These are phyloP conservation scores for Pangasius djambal DNA, from an alignment of 2,797 vertebrate species.

Conservation along the genomic window DNA sequence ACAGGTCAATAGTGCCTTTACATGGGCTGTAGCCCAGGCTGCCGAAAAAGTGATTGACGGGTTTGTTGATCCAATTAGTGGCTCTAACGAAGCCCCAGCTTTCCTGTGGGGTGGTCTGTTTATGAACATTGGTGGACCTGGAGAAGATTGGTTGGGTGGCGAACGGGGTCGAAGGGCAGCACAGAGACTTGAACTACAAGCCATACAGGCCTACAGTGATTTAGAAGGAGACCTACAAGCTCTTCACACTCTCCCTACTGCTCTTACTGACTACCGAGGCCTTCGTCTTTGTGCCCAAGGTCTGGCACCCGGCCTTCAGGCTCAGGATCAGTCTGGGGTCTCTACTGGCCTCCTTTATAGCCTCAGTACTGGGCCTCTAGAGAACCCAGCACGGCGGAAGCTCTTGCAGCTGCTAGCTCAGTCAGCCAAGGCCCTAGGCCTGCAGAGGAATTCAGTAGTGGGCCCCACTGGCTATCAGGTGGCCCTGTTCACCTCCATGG, in stretches of 20 bases:
- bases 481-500: constrained; percentile 79
- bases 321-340: constrained; percentile 65
- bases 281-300: constrained; percentile 82
- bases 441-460: constrained; percentile 73
- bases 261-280: constrained; percentile 81
- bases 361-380: constrained; percentile 68
- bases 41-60: constrained; percentile 78
- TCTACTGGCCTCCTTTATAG: constrained; percentile 77
- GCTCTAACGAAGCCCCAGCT: constrained; percentile 74
- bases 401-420: constrained; percentile 74
- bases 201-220: constrained; percentile 76
- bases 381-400: constrained; percentile 71
- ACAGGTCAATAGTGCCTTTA: constrained; percentile 81
- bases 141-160: constrained; percentile 67
- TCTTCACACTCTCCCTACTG: constrained; percentile 82
- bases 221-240: constrained; percentile 70
- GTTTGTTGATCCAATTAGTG: constrained; percentile 75
- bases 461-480: constrained; percentile 64
- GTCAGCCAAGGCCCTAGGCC: constrained; percentile 70
- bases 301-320: constrained; percentile 80
- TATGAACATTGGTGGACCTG: constrained; percentile 73
- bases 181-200: constrained; percentile 59
- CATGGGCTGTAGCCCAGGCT: constrained; percentile 71
- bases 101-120: constrained; percentile 79
- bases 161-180: constrained; percentile 75